These are phyloP conservation scores for Dryobota labecula DNA, from an alignment of 2,888 invertebrate genomes.

Conservation along the genomic window DNA sequence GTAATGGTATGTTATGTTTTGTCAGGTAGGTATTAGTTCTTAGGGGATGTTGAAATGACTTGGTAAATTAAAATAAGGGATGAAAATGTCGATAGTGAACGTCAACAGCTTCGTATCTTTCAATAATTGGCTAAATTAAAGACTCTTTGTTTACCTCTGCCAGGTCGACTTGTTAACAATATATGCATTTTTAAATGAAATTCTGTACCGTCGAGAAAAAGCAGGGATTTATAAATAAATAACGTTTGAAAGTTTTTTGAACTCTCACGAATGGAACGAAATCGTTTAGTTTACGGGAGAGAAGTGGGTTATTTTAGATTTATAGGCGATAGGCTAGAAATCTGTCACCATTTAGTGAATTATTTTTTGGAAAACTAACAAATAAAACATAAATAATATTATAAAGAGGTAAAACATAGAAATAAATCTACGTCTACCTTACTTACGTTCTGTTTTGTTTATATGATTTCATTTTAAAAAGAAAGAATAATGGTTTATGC, in stretches of 20 bases:
- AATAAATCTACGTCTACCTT: background rate
- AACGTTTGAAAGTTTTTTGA: constrained; percentile 45
- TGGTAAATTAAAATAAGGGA: background rate
- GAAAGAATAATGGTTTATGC: background rate
- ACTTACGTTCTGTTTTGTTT: background rate
- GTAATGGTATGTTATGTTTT: too few relatives aligned
- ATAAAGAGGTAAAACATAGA: too few relatives aligned
- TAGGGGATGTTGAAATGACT: too few relatives aligned
- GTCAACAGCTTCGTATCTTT: background rate
- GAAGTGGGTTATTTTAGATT: constrained; percentile 24
- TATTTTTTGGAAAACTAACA: background rate
- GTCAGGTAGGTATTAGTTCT: too few relatives aligned
- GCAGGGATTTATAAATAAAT: constrained; percentile 36
- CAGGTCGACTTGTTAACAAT: constrained; percentile 12
- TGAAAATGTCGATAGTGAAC: background rate
- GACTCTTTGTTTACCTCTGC: background rate
- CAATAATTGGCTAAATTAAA: background rate
- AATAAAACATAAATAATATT: background rate
- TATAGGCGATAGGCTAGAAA: background rate
- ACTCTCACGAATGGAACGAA: constrained; percentile 30
- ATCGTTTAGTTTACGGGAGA: constrained; percentile 7
- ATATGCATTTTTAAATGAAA: constrained; percentile 19
- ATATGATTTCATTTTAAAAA: background rate
- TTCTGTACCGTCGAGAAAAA: constrained; percentile 11
- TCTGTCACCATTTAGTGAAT: constrained; percentile 7